Conservation (phyloP, 2,888 invertebrate genomes). For the Drosophila siamana region DNA sequence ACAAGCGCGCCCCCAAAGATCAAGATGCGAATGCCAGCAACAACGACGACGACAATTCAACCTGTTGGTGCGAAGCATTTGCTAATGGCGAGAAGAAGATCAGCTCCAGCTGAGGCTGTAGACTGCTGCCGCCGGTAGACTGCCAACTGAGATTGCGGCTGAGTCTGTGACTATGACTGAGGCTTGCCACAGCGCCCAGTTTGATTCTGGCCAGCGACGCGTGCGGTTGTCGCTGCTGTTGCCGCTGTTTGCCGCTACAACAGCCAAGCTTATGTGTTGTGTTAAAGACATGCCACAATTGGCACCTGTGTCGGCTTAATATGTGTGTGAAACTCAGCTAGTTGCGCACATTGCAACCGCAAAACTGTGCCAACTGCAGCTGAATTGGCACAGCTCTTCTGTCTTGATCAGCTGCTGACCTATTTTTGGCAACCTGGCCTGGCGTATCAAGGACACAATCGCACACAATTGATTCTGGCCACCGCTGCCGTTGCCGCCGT, state of each 20-base stretch:
- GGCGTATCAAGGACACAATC: slow-evolving; percentile 61
- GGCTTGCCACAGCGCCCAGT: slow-evolving; percentile 62
- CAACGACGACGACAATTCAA: slow-evolving; percentile 26
- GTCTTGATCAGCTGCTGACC: slow-evolving; percentile 53
- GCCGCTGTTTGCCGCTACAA: slow-evolving; percentile 23
- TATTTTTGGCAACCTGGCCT: slow-evolving; percentile 39
- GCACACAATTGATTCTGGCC: slow-evolving; percentile 24
- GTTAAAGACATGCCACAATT: slow-evolving; percentile 45
- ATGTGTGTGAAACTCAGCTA: slow-evolving; percentile 50
- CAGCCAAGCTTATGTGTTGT: slow-evolving; percentile 3
- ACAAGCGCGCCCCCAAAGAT: slow-evolving; percentile 32
- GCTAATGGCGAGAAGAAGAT: slow-evolving; percentile 41
- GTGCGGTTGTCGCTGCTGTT: slow-evolving; percentile 69
- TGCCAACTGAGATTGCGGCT: slow-evolving; percentile 16
- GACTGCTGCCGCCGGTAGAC: slow-evolving; percentile 4
- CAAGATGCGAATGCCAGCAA: slow-evolving; percentile 23
- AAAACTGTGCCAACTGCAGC: slow-evolving; percentile 54
- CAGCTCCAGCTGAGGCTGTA: slow-evolving; percentile 7
- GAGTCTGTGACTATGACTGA: slow-evolving; percentile 18
- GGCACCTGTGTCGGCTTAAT: slow-evolving; percentile 27
- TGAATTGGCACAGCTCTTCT: slow-evolving; percentile 48
- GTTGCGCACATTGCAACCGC: slow-evolving; percentile 31
- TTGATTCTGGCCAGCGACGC: slow-evolving; percentile 78
- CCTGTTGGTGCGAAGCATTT: slow-evolving; percentile 36
- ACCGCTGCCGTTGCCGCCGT: background rate